A percentile compares a stretch with the other conserved stretches of the same genome.
These are phyloP conservation scores for Sminthurides bifidus DNA, from an alignment of 1,140 invertebrate species.

Conservation along the genomic window DNA sequence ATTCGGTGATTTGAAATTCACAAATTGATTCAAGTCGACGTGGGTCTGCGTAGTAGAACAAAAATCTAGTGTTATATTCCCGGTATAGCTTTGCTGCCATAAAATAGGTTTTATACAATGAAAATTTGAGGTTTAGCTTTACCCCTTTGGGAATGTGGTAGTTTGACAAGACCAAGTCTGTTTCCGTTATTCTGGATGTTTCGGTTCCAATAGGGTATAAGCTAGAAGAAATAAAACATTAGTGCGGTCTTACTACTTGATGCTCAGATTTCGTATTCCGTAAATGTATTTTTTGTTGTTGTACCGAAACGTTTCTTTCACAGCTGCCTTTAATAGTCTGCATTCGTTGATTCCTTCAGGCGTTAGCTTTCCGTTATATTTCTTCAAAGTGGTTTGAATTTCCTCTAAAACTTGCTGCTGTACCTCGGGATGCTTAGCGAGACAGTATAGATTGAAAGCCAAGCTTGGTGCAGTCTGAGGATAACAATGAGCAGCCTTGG, in stretches of 20 bases:
- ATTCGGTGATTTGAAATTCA: conserved; percentile 37
- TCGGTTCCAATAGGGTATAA: conserved; percentile 45
- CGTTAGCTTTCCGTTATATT: conserved; percentile 33
- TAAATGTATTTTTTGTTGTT: not conserved
- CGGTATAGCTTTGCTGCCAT: not conserved
- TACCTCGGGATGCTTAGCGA: conserved; percentile 38
- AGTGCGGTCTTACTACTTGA: not conserved
- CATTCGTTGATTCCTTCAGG: conserved; percentile 37
- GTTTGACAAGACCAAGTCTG: conserved; percentile 41
- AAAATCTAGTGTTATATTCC: conserved; percentile 11
- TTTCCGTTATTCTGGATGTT: conserved; percentile 40
- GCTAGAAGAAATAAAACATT: conserved; percentile 19
- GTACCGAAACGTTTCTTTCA: conserved; percentile 48
- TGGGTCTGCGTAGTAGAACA: conserved; percentile 39
- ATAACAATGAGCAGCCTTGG: not conserved
- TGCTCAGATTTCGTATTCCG: not conserved
- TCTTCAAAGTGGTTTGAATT: conserved; percentile 33
- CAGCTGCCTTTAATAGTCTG: conserved; percentile 44
- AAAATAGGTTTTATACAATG: not conserved
- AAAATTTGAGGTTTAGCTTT: conserved; percentile 30
- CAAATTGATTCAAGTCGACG: conserved; percentile 42
- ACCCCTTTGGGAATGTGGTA: conserved; percentile 46
- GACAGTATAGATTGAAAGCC: conserved; percentile 38
- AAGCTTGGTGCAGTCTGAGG: conserved; percentile 40
- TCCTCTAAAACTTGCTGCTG: conserved; percentile 43